Evolutionary conservation across 2,797 vertebrate genomes (phyloP).

Genomic region (Cyclopterus lumpus): DNA sequence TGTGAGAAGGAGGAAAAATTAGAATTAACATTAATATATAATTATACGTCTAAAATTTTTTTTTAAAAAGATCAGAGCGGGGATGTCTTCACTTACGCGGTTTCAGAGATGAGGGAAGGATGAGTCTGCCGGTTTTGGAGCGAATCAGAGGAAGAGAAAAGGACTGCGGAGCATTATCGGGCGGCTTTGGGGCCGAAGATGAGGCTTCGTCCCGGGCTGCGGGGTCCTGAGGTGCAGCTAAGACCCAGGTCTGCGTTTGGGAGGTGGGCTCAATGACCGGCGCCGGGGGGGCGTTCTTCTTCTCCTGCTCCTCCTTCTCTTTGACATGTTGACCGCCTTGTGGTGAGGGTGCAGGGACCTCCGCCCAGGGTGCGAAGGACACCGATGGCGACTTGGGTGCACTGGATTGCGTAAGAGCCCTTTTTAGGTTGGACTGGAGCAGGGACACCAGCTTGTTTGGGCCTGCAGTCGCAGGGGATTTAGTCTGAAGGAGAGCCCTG

Average conservation of each 20-base stretch:
- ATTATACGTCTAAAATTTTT: neutral
- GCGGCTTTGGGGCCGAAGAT: neutral
- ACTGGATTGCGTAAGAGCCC: neutral
- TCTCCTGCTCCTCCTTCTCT: too few species aligned
- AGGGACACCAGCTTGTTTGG: neutral
- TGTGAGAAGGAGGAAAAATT: slow-evolving; percentile 30
- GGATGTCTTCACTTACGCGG: slow-evolving; percentile 68
- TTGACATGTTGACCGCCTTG: neutral
- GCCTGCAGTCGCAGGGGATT: neutral
- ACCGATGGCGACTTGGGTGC: neutral
- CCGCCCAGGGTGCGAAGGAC: neutral
- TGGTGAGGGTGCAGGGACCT: neutral
- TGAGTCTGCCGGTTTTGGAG: slow-evolving; percentile 73
- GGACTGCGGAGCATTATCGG: accelerated
- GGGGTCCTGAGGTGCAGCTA: neutral
- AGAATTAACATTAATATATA: too few species aligned
- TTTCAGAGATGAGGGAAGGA: slow-evolving; percentile 77
- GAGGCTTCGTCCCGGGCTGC: neutral
- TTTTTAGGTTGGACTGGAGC: slow-evolving; percentile 1
- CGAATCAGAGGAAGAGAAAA: slow-evolving; percentile 64
- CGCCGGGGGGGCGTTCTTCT: neutral
- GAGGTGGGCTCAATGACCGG: neutral
- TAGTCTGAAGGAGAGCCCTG: accelerated
- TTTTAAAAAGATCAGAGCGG: too few species aligned
- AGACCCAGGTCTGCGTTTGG: neutral